Percentiles rank a stretch among this genome's conserved stretches.
Evolutionary conservation across 2,888 invertebrate species (phyloP).

Genomic region (Seira musarum): DNA sequence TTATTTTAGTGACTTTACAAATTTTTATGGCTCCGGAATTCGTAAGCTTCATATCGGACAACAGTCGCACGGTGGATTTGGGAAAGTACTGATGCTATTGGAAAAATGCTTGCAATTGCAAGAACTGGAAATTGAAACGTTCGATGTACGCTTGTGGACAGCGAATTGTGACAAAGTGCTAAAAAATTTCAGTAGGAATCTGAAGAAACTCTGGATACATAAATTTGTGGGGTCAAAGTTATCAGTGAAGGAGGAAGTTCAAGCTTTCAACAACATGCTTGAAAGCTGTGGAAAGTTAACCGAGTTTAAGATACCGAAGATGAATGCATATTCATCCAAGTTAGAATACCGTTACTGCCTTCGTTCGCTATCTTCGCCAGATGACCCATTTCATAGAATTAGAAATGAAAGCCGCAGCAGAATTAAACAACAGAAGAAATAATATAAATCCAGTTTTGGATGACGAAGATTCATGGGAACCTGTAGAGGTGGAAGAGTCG

Average conservation of each 20-base stretch:
- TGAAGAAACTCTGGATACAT: not conserved
- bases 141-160: not conserved
- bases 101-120: slow-evolving; percentile 10
- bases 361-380: not conserved
- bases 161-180: not conserved
- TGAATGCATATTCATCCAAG: too few relatives aligned
- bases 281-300: too few relatives aligned
- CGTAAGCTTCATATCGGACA: slow-evolving; percentile 16
- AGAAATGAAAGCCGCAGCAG: not conserved
- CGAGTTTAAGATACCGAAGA: too few relatives aligned
- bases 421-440: not conserved
- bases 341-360: not conserved
- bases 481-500: not conserved
- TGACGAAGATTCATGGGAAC: slow-evolving; percentile 6
- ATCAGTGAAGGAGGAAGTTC: too few relatives aligned
- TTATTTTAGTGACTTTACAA: not conserved
- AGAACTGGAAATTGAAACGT: not conserved
- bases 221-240: too few relatives aligned
- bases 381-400: not conserved
- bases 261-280: too few relatives aligned
- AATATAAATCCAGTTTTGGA: slow-evolving; percentile 5
- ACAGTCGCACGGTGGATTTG: not conserved
- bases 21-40: slow-evolving; percentile 3
- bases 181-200: not conserved
- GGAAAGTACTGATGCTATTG: not conserved